Evolutionary conservation across 2,888 invertebrate genomes (phyloP).

Genomic region (Folsomia manolachei): DNA sequence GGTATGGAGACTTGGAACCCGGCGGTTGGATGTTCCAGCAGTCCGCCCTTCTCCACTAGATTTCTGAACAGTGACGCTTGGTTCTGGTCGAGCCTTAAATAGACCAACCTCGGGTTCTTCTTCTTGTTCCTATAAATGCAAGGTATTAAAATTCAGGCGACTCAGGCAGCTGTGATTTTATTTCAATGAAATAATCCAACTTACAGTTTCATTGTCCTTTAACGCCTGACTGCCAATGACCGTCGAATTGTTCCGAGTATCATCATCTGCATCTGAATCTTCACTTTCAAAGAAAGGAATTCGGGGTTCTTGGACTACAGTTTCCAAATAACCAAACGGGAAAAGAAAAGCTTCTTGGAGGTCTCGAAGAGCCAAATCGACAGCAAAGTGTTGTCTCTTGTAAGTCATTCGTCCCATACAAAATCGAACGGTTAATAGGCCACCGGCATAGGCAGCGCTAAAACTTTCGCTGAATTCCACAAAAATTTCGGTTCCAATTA

Average conservation of each 20-base stretch:
- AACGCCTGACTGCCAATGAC: neutral
- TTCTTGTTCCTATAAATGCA: neutral
- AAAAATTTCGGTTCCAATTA: conserved; percentile 66
- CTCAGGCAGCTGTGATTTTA: too few relatives aligned
- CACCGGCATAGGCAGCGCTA: conserved; percentile 70
- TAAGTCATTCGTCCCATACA: conserved; percentile 63
- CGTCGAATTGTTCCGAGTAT: neutral
- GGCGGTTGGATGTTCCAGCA: conserved; percentile 10
- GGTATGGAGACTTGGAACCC: conserved; percentile 24
- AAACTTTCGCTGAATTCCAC: conserved; percentile 74
- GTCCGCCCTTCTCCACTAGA: too few relatives aligned
- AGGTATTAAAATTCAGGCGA: neutral
- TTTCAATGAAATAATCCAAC: neutral
- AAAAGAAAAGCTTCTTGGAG: conserved; percentile 70
- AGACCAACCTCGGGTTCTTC: neutral
- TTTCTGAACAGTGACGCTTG: neutral
- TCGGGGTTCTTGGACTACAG: conserved; percentile 59
- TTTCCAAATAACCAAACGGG: conserved; percentile 59
- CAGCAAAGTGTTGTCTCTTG: conserved; percentile 71
- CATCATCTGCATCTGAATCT: neutral
- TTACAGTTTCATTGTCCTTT: neutral
- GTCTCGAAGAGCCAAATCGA: conserved; percentile 62
- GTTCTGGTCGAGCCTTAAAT: neutral
- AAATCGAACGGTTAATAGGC: conserved; percentile 74
- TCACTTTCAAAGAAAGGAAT: conserved; percentile 52